Conservation (phyloP, 23 tunicate genomes). For the Ciona savignyi region DNA sequence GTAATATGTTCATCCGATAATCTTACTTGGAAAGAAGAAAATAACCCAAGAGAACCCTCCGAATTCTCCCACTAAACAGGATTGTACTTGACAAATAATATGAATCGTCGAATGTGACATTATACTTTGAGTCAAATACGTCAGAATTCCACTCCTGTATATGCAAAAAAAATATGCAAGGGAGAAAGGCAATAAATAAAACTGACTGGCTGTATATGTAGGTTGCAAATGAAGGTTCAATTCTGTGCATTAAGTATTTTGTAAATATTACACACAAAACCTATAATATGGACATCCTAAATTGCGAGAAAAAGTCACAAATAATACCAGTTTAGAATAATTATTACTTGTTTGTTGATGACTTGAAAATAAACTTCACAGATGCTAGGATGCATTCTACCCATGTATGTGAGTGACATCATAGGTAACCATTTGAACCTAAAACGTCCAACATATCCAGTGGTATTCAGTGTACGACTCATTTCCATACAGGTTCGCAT, state of each 20-base stretch:
- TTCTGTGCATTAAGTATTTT: background rate
- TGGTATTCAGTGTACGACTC: background rate
- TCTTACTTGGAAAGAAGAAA: background rate
- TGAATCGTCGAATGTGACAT: background rate
- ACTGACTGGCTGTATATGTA: no score
- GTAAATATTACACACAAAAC: no score
- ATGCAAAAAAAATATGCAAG: no score
- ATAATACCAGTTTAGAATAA: no score
- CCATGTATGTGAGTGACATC: background rate
- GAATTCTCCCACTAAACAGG: background rate
- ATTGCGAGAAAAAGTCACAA: no score
- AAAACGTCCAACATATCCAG: no score
- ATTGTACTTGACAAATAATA: background rate
- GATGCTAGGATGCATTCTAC: background rate
- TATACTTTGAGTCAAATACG: background rate
- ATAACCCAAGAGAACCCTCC: background rate
- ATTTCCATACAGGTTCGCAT: background rate
- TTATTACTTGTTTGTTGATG: background rate
- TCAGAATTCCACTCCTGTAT: background rate
- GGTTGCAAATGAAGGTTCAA: background rate
- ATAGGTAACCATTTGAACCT: background rate
- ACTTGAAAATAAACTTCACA: background rate
- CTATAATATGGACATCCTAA: no score
- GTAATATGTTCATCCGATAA: background rate
- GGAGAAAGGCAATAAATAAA: no score